A percentile compares a stretch with the other conserved stretches of the same genome.
phyloP scores from a whole-genome alignment of 2,888 invertebrate genomes.

The Trilocha varians region DNA sequence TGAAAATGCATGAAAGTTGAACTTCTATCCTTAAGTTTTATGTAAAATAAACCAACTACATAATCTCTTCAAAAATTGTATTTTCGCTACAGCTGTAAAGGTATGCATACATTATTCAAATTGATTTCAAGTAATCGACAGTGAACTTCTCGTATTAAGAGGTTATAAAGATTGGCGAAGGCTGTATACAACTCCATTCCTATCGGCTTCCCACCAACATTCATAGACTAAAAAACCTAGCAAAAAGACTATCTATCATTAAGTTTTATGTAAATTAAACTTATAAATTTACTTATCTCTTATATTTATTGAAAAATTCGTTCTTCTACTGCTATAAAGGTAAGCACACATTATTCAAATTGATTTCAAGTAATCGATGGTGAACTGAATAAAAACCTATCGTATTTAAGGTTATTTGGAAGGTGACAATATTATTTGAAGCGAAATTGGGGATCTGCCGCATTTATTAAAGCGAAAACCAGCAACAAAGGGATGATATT shows the following conservation, averaged over 20 bases:
- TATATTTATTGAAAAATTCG: neutral
- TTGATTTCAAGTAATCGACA: neutral
- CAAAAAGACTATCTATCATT: too few species aligned
- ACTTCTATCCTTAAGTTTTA: too few species aligned
- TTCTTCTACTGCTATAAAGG: neutral
- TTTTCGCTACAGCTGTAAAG: neutral
- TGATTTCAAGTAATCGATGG: neutral
- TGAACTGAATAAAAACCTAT: neutral
- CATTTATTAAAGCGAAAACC: slow-evolving; percentile 71
- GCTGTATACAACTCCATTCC: too few species aligned
- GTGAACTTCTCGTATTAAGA: too few species aligned
- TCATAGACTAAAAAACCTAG: too few species aligned
- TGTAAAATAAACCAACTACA: too few species aligned
- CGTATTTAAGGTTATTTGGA: slow-evolving; percentile 9
- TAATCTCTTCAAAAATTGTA: too few species aligned
- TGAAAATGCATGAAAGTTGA: too few species aligned
- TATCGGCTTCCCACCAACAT: too few species aligned
- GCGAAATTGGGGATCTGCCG: slow-evolving; percentile 57
- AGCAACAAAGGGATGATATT: slow-evolving; percentile 71
- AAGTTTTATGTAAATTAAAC: too few species aligned
- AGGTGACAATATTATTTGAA: slow-evolving; percentile 70
- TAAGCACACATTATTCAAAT: neutral
- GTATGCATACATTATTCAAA: neutral
- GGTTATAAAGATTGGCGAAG: too few species aligned
- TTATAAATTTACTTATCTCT: too few species aligned